Conservation (phyloP, 2,797 vertebrate genomes). For the Aphelocoma californica region DNA sequence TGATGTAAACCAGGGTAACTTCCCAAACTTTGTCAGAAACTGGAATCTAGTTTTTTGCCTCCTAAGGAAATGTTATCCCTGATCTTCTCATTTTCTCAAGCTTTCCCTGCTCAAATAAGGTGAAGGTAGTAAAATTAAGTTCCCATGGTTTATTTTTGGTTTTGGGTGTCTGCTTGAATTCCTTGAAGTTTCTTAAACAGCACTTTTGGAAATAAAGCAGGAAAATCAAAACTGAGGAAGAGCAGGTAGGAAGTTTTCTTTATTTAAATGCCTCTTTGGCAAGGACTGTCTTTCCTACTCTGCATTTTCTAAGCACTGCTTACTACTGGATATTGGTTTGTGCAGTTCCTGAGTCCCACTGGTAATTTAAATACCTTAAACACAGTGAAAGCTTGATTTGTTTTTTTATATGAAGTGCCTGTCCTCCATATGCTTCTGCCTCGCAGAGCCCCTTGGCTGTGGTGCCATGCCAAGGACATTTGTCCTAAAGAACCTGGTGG, state of each 20-base stretch:
- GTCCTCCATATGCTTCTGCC: neutral
- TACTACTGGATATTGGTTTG: neutral
- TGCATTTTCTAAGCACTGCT: neutral
- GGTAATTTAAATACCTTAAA: neutral
- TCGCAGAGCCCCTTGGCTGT: accelerated
- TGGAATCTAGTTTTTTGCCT: neutral
- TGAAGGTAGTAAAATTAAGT: neutral
- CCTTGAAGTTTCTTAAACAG: neutral
- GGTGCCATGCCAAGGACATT: accelerated
- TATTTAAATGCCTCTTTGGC: neutral
- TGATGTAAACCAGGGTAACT: neutral
- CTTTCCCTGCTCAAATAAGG: neutral
- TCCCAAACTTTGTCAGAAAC: neutral
- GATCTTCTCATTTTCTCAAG: neutral
- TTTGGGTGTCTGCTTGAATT: neutral
- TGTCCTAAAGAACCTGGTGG: neutral
- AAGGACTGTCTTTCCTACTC: neutral
- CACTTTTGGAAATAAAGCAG: neutral
- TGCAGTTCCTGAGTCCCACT: neutral
- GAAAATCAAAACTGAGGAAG: neutral
- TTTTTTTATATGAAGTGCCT: neutral
- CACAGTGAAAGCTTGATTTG: neutral
- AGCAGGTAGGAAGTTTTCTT: neutral
- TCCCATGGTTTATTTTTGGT: neutral
- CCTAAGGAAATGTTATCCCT: neutral